phyloP scores from a whole-genome alignment of 2,797 vertebrate genomes.

The Pantherophis vulpinus region DNA sequence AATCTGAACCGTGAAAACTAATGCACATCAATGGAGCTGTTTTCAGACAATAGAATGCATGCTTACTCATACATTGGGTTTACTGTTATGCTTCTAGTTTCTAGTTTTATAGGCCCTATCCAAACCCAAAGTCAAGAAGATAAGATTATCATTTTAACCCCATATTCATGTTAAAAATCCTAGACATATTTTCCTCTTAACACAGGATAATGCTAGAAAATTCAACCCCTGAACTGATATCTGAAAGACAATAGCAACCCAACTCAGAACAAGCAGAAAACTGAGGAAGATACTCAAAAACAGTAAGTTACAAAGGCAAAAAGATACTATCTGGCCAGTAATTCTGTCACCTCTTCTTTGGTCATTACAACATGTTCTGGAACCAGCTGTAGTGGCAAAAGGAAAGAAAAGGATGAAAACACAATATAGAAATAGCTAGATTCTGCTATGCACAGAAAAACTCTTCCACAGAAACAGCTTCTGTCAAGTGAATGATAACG shows the following conservation, averaged over 20 bases:
- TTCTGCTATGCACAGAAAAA: background rate
- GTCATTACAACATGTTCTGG: slow-evolving; percentile 98
- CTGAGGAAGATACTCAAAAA: background rate
- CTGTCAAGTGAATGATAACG: background rate
- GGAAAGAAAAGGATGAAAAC: background rate
- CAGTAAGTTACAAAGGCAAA: background rate
- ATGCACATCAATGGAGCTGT: background rate
- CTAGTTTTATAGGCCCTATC: background rate
- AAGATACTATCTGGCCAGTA: slow-evolving; percentile 98
- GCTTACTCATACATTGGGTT: background rate
- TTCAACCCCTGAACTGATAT: background rate
- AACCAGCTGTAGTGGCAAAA: slow-evolving; percentile 79
- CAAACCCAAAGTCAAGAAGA: background rate
- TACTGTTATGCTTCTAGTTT: background rate
- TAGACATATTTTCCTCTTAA: background rate
- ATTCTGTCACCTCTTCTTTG: slow-evolving; percentile 93
- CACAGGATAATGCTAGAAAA: background rate
- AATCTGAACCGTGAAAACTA: background rate
- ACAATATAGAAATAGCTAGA: background rate
- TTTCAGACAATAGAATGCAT: background rate
- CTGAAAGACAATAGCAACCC: background rate
- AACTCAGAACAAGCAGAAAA: background rate
- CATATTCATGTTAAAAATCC: background rate
- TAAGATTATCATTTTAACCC: background rate
- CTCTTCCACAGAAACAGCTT: background rate